phyloP scores from a whole-genome alignment of 1,140 invertebrate genomes.

The Dinoponera quadriceps region DNA sequence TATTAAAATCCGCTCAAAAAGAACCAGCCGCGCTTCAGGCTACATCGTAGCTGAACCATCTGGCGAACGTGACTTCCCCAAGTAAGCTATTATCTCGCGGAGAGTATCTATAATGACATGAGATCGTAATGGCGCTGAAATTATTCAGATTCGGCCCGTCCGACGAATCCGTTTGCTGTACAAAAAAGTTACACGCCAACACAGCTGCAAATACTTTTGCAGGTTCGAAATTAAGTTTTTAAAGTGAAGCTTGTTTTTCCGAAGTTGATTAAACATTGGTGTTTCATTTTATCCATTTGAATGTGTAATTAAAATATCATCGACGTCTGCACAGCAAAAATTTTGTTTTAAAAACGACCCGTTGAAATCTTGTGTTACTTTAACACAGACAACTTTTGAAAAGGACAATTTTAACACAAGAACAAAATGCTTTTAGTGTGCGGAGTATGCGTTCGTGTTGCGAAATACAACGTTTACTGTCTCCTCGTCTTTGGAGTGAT shows the following conservation, averaged over 20 bases:
- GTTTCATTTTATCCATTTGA: too few species aligned
- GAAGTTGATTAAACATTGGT: too few species aligned
- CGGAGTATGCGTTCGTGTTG: background rate
- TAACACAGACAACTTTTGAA: too few species aligned
- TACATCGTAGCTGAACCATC: constrained; percentile 25
- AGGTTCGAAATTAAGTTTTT: too few species aligned
- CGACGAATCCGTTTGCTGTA: background rate
- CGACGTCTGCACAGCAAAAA: too few species aligned
- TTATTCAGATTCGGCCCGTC: background rate
- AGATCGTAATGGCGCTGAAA: background rate
- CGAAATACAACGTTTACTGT: background rate
- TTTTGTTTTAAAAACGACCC: too few species aligned
- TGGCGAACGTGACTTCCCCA: constrained; percentile 8
- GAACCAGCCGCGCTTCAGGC: background rate
- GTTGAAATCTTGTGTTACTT: too few species aligned
- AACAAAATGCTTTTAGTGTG: too few species aligned
- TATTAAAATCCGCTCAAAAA: constrained; percentile 30
- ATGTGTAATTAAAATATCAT: too few species aligned
- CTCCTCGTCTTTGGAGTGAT: constrained; percentile 2
- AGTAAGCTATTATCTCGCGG: background rate
- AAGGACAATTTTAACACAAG: background rate
- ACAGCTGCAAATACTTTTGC: too few species aligned
- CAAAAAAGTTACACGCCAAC: background rate
- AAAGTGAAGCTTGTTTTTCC: too few species aligned
- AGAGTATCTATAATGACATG: background rate